phyloP scores from a whole-genome alignment of 2,888 invertebrate species.

The Seira ritae region DNA sequence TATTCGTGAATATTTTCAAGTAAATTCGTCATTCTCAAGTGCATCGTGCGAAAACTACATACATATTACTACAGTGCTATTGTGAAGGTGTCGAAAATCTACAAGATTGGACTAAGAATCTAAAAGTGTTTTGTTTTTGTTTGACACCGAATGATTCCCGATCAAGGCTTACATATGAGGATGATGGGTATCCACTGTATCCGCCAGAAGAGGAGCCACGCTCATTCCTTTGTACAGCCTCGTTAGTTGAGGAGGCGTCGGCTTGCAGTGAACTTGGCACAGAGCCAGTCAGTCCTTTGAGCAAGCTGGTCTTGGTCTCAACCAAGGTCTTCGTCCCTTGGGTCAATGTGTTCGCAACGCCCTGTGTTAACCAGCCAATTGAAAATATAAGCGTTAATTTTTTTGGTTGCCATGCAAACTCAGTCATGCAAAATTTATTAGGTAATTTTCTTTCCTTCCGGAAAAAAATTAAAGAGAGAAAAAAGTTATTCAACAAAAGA shows the following conservation, averaged over 20 bases:
- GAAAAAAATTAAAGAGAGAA: neutral
- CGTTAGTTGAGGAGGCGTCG: slow-evolving; percentile 73
- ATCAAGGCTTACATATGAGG: slow-evolving; percentile 67
- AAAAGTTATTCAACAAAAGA: slow-evolving; percentile 7
- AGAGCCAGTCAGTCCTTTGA: slow-evolving; percentile 73
- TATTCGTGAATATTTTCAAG: too few species aligned
- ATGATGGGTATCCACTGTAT: slow-evolving; percentile 71
- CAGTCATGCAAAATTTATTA: neutral
- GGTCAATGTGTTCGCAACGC: slow-evolving; percentile 73
- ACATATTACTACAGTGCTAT: too few species aligned
- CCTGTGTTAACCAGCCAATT: slow-evolving; percentile 56
- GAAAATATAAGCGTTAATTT: neutral
- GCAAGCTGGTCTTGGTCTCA: slow-evolving; percentile 72
- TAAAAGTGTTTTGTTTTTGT: slow-evolving; percentile 10
- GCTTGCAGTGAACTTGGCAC: slow-evolving; percentile 71
- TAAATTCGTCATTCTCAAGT: too few species aligned
- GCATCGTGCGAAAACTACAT: too few species aligned
- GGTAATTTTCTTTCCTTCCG: neutral
- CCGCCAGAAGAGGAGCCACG: slow-evolving; percentile 69
- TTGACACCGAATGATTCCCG: too few species aligned
- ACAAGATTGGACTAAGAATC: too few species aligned
- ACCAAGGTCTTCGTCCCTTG: slow-evolving; percentile 73
- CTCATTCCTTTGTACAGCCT: slow-evolving; percentile 73
- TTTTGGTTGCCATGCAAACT: neutral
- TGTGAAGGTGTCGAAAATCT: too few species aligned